Evolutionary conservation across 2,888 invertebrate species (phyloP), one percentile per base, ranked within the genome.

Genomic region (Theodoxus fluviatilis): DNA sequence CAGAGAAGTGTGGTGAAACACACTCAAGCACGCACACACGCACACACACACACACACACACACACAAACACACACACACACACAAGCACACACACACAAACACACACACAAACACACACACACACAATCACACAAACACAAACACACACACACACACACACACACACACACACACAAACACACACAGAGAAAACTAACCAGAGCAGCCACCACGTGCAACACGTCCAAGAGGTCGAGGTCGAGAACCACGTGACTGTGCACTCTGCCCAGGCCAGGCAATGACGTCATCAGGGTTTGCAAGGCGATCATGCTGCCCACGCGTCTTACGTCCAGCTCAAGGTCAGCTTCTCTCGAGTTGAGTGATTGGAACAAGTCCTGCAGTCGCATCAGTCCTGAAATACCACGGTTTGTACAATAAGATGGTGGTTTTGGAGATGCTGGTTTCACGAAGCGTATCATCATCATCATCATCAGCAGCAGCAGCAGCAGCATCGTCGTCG

Each of bases 331-430:
- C 3, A 82, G 77, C 61, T 80, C 80, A 15, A 82, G 66, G 18
- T 74, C 67, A 15, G 75, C 67, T 49, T 79, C 77, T 33, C 77
- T 69, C 18, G 72, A 71, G 70, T 81, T 81, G 15, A 82, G 74
- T 18, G 75, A 78, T 65, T 81, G 81, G 67, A 80, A 80, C 61
- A 82, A 59, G 66, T 82, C 80, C 57, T 82, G 82, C 1, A 82
- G 73, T n/a, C 82, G 75, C 64, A 82, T 75, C 31, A 82, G 71
- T 43, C 82, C 82, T 82, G 70, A 12, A 71, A 69, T n/a, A n/a
- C n/a, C n/a, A n/a, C n/a, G n/a, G n/a, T n/a, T n/a, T n/a, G n/a
- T n/a, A n/a, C n/a, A n/a, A n/a, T n/a, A n/a, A n/a, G n/a, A n/a
- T n/a, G n/a, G n/a, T n/a, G n/a, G n/a, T n/a, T n/a, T n/a, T n/a